Evolutionary conservation across 2,113 vertebrate genomes (phyloP), one percentile per base, ranked within the genome.

Genomic region (Zosterops pallidus): DNA sequence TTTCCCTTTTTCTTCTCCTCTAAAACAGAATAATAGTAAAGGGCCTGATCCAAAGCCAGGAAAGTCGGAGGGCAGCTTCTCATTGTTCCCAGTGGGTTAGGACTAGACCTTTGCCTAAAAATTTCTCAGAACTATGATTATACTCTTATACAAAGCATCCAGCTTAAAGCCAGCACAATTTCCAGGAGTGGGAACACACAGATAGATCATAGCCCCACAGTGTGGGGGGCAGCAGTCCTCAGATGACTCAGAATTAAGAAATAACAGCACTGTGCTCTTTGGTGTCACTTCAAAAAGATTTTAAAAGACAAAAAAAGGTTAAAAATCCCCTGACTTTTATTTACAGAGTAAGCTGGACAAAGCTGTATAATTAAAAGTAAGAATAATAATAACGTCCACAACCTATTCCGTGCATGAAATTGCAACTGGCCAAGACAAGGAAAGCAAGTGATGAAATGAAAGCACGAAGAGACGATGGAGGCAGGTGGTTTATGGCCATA

Each of bases 51-150:
- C 26, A 74, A 85, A 94, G 68, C 71, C 59, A 70, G 35, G 7
- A 26, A 84, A 95, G 71, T 78, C 84, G 29, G 46, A 85, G 63
- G 75, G 84, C 83, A 92, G 52, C 31, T 92, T 80, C 85, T 63
- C 31, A 41, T 64, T 76, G 50, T 76, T 93, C 86, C 74, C 76
- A 23, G 3, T 29, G 28, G 15, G 33, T 75, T 63, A 59, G 29
- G 72, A 86, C 41, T 26, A 80, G 55, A 56, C 31, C 33, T 64
- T 93, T 62, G 46, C 39, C 23, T 46, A 72, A 50, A 57, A 37
- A 37, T 41, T 56, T 77, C 57, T 79, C 64, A 83, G 49, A 87
- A 80, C 70, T 82, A 44, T 11, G n/a, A 92, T 55, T 93, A 86
- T 44, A 60, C 19, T 64, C 26, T 7, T 59, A 49, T 4, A 90